A percentile compares a stretch with the other conserved stretches of the same genome.
Conservation (phyloP, 2,888 invertebrate species). For the Megaustenia siamemsis region DNA sequence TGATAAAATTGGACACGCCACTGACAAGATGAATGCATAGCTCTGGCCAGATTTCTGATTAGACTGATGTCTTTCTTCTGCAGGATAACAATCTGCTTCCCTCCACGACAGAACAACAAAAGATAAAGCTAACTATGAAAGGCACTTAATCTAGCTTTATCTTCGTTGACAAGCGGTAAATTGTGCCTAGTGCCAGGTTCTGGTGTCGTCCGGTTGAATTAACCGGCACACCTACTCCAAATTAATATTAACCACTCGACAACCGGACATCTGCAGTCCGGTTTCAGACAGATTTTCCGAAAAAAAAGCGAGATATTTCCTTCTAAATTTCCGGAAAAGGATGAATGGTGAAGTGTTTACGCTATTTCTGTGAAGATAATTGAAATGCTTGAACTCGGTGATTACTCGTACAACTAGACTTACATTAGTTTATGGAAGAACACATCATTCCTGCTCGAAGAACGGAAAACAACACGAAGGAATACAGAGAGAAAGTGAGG, state of each 20-base stretch:
- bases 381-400: too few relatives aligned
- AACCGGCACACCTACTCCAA: neutral
- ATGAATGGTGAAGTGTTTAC: too few relatives aligned
- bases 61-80: neutral
- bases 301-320: neutral
- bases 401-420: too few relatives aligned
- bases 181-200: neutral
- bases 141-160: neutral
- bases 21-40: too few relatives aligned
- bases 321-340: neutral
- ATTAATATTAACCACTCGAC: conserved; percentile 25
- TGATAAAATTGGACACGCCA: too few relatives aligned
- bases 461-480: too few relatives aligned
- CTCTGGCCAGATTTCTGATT: too few relatives aligned
- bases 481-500: neutral
- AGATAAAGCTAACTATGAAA: conserved; percentile 6
- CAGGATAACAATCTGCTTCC: neutral
- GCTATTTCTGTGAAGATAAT: too few relatives aligned
- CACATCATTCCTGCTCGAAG: too few relatives aligned
- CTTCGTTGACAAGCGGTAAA: neutral
- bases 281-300: neutral
- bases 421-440: too few relatives aligned
- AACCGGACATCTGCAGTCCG: conserved; percentile 21
- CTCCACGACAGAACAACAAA: neutral
- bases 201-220: neutral